These are phyloP conservation scores for Campopleginae sp. DNA, from an alignment of 2,888 invertebrate genomes.

Conservation along the genomic window DNA sequence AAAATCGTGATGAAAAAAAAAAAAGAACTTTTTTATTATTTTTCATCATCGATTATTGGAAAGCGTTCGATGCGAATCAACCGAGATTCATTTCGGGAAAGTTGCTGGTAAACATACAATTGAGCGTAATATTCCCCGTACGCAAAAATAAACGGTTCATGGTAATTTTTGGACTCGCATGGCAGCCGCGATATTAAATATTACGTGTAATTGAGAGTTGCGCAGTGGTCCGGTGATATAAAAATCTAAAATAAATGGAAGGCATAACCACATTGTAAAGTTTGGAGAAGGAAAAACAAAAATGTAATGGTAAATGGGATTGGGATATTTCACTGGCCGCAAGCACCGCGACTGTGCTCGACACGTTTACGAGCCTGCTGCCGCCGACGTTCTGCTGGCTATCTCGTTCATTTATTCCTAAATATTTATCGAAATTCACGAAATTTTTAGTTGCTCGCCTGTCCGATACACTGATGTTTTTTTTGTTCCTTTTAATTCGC, in stretches of 20 bases:
- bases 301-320: conserved; percentile 53
- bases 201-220: conserved; percentile 27
- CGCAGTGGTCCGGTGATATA: conserved; percentile 20
- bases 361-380: conserved; percentile 66
- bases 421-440: conserved; percentile 60
- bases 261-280: conserved; percentile 61
- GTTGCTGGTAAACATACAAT: background rate
- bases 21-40: too few relatives aligned
- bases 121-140: background rate
- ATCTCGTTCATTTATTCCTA: conserved; percentile 41
- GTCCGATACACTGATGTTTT: conserved; percentile 25
- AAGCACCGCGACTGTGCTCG: conserved; percentile 65
- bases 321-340: conserved; percentile 64
- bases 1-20: too few relatives aligned
- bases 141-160: background rate
- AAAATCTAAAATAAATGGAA: conserved; percentile 44
- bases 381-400: conserved; percentile 44
- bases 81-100: background rate
- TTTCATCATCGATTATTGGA: too few relatives aligned
- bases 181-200: background rate
- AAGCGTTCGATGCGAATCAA: too few relatives aligned
- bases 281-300: conserved; percentile 41
- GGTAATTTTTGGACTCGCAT: background rate
- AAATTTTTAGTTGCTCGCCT: conserved; percentile 44
- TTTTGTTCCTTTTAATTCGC: conserved; percentile 34